These are phyloP conservation scores for Heliangelus exortis DNA, from an alignment of 2,797 vertebrate genomes.

Conservation along the genomic window DNA sequence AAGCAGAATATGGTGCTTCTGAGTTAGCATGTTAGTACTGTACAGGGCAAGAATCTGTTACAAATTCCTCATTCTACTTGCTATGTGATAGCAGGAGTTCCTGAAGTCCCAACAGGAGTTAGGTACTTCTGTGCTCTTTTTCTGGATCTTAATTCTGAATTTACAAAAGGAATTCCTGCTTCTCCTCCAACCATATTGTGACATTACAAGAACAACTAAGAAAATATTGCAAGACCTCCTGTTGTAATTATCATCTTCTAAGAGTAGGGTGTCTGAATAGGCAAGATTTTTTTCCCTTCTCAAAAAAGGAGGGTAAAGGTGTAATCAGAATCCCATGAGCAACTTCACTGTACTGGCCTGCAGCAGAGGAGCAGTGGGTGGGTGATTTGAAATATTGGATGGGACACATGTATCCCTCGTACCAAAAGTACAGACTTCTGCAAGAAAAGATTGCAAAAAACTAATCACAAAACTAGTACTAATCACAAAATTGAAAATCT, in stretches of 20 bases:
- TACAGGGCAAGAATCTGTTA: not conserved
- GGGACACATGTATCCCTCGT: not conserved
- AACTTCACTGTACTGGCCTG: not conserved
- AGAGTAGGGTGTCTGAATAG: not conserved
- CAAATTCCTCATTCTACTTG: not conserved
- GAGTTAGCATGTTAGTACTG: not conserved
- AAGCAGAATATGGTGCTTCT: not conserved
- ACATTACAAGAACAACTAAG: not conserved
- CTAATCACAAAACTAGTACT: fast-evolving
- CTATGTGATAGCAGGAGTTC: not conserved
- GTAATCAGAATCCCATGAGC: not conserved
- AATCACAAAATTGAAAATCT: not conserved
- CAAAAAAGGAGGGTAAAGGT: not conserved
- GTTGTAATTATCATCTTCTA: not conserved
- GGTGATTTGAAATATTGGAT: not conserved
- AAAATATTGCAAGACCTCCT: not conserved
- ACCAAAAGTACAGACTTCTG: not conserved
- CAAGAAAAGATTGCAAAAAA: not conserved
- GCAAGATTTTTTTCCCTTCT: too few species aligned
- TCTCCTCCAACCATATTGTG: fast-evolving
- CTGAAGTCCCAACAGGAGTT: not conserved
- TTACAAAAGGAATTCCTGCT: not conserved
- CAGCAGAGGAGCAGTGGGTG: not conserved
- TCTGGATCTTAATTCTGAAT: not conserved
- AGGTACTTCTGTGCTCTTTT: not conserved